A percentile compares a stretch with the other conserved stretches of the same genome.
Evolutionary conservation across 2,797 vertebrate genomes (phyloP).

Genomic region (Esox lucius): DNA sequence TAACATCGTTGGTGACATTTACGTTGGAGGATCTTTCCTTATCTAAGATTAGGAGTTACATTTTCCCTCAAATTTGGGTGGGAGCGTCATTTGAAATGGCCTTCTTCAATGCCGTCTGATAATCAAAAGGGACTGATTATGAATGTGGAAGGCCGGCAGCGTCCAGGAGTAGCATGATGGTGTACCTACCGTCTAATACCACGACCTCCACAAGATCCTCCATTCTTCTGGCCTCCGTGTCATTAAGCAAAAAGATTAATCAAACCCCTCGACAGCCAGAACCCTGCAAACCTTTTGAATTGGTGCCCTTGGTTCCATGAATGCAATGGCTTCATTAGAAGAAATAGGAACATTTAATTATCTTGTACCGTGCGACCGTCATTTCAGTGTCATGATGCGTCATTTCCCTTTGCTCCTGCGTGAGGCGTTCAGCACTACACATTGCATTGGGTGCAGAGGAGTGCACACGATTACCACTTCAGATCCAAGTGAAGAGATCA

Average conservation of each 20-base stretch:
- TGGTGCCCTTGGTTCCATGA: constrained; percentile 2
- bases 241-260: constrained; percentile 28
- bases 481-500: constrained; percentile 36
- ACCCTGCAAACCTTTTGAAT: not conserved
- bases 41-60: not conserved
- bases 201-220: too few relatives aligned
- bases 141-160: constrained; percentile 24
- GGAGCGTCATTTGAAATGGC: constrained; percentile 35
- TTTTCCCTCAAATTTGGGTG: not conserved
- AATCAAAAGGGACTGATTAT: constrained; percentile 32
- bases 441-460: constrained; percentile 11
- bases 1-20: not conserved
- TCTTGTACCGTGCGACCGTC: constrained; percentile 6
- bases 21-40: constrained; percentile 1
- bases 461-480: constrained; percentile 31
- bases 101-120: constrained; percentile 44
- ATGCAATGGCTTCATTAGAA: not conserved
- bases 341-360: constrained; percentile 2
- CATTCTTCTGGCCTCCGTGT: constrained; percentile 32
- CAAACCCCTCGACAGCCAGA: not conserved
- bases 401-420: constrained; percentile 21
- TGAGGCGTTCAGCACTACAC: constrained; percentile 14
- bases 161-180: constrained; percentile 1
- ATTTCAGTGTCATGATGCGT: constrained; percentile 23
- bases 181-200: too few relatives aligned